phyloP scores from a whole-genome alignment of 2,113 vertebrate species.

The Hyaena hyaena region DNA sequence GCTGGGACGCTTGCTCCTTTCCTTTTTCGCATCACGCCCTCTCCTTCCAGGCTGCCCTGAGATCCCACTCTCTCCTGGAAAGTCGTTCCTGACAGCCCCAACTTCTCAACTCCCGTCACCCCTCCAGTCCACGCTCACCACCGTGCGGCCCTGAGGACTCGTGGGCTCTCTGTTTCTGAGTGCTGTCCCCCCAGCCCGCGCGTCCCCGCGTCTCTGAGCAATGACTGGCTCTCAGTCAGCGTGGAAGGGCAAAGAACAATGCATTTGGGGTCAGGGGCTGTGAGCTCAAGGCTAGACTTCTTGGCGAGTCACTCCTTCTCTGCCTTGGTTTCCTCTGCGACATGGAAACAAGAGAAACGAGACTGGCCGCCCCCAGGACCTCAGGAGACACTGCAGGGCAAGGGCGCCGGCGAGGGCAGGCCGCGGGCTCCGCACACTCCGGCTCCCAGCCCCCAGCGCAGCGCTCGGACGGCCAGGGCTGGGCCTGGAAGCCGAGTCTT shows the following conservation, averaged over 20 bases:
- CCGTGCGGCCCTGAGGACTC: accelerated
- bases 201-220: not conserved
- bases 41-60: not conserved
- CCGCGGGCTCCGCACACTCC: not conserved
- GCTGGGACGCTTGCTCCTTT: not conserved
- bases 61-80: not conserved
- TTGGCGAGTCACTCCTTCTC: not conserved
- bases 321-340: not conserved
- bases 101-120: not conserved
- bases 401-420: accelerated
- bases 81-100: not conserved
- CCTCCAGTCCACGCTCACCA: not conserved
- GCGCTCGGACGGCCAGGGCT: not conserved
- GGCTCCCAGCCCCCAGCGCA: not conserved
- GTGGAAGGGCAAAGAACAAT: not conserved
- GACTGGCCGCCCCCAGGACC: not conserved
- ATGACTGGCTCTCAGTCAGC: not conserved
- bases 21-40: not conserved
- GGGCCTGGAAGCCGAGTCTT: accelerated
- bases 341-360: not conserved
- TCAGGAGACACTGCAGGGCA: not conserved
- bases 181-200: not conserved
- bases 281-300: not conserved
- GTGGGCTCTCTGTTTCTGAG: too few relatives aligned
- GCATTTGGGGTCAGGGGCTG: not conserved